A percentile compares a stretch with the other conserved stretches of the same genome.
Evolutionary conservation across 2,888 invertebrate genomes (phyloP).

Genomic region (Napeogenes sylphis): DNA sequence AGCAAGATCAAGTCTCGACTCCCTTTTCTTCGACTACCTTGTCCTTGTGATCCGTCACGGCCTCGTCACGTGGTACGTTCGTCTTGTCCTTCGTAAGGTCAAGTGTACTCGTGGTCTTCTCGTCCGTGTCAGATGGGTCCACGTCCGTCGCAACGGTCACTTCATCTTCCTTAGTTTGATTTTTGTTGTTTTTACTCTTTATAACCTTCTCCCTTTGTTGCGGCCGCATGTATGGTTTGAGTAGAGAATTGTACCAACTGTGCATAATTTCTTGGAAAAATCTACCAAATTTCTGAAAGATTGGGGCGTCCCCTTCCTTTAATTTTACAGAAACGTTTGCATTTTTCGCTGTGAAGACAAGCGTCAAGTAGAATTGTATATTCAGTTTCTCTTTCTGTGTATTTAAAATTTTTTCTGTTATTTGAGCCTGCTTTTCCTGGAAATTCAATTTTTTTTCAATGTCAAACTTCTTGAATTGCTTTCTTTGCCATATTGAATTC

Average conservation of each 20-base stretch:
- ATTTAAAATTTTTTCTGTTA: slow-evolving; percentile 48
- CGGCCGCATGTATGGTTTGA: slow-evolving; percentile 36
- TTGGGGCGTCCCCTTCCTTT: slow-evolving; percentile 39
- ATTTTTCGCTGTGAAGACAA: slow-evolving; percentile 38
- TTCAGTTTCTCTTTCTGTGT: slow-evolving; percentile 34
- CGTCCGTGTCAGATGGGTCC: too few species aligned
- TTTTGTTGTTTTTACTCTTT: not conserved
- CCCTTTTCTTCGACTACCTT: too few species aligned
- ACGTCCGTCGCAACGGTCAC: not conserved
- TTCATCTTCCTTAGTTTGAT: not conserved
- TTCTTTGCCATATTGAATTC: slow-evolving; percentile 54
- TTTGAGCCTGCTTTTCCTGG: slow-evolving; percentile 42
- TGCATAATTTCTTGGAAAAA: slow-evolving; percentile 46
- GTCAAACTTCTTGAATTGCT: slow-evolving; percentile 39
- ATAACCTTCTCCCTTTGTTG: slow-evolving; percentile 1
- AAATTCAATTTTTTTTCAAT: slow-evolving; percentile 33
- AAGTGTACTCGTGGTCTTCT: too few species aligned
- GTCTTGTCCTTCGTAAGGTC: too few species aligned
- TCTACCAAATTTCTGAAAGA: slow-evolving; percentile 50
- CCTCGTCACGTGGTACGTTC: too few species aligned
- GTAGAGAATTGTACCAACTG: slow-evolving; percentile 44
- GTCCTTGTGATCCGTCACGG: too few species aligned
- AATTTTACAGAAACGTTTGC: slow-evolving; percentile 37
- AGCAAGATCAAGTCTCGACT: too few species aligned
- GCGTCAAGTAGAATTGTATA: slow-evolving; percentile 44